Evolutionary conservation across 2,797 vertebrate genomes (phyloP), one percentile per base, ranked within the genome.

Genomic region (Sandelia bainsii): DNA sequence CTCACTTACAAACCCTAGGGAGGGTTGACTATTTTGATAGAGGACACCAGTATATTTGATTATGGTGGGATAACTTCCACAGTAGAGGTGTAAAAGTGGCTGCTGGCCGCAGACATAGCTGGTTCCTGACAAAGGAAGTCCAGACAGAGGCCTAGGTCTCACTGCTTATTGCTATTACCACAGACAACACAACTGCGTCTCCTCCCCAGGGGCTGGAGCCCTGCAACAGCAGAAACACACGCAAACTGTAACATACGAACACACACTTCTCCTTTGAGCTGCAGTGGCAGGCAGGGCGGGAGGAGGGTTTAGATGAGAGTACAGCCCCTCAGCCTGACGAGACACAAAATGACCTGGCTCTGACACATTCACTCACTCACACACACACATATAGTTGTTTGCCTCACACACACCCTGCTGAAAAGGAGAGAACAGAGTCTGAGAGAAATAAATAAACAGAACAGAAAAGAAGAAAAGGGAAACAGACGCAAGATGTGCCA

Each of bases 61-160:
- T 66, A 44, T 29, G 27, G 50, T 14, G 29, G 29, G 1, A 32
- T 32, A 32, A 32, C 29, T 7, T 32, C 29, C 52, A n/a, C 8
- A n/a, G 44, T 34, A 74, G 44, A 86, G 66, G 78, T 75, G 74
- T 29, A 81, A 62, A 78, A 44, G 50, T 66, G 72, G 79, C 64
- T 79, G 72, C 76, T 62, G 85, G 81, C 88, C 89, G 44, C 87
- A 93, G 91, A 93, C 93, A 83, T 95, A 97, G 96, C 96, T 97
- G 97, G 96, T 97, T 97, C 96, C 96, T 96, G 96, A 92, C 75
- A 92, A 93, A 95, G 95, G 95, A 96, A 96, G 87, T 76, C 84
- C 90, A 79, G 90, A 94, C 79, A 5, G 91, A 94, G 94, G 93
- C 94, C 76, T 62, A 52, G 82, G 86, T 84, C 86, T 73, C 82